A percentile compares a stretch with the other conserved stretches of the same genome.
Conservation (phyloP, 2,888 invertebrate genomes). For the Cyclophora albipunctata region DNA sequence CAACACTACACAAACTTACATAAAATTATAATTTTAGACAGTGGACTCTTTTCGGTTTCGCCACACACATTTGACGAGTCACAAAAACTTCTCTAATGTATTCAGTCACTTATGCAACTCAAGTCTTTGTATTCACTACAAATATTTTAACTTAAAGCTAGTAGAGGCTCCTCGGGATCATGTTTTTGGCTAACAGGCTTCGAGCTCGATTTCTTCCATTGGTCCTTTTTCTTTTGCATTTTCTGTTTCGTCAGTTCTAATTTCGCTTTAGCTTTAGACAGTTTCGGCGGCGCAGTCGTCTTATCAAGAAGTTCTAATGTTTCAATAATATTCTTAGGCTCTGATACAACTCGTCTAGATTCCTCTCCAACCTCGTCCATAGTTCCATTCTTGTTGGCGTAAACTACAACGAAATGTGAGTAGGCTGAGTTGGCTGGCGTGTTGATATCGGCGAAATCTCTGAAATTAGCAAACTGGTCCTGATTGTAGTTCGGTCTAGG, state of each 20-base stretch:
- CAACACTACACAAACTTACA: constrained; percentile 35
- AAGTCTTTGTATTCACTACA: constrained; percentile 60
- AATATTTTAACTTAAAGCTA: constrained; percentile 78
- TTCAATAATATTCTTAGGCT: constrained; percentile 90
- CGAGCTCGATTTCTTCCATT: constrained; percentile 60
- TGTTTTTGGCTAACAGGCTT: constrained; percentile 55
- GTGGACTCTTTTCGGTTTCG: constrained; percentile 44
- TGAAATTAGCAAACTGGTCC: constrained; percentile 91
- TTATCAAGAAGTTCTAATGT: constrained; percentile 83
- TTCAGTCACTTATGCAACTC: constrained; percentile 54
- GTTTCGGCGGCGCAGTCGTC: constrained; percentile 55
- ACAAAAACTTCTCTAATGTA: constrained; percentile 39
- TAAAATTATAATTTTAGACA: constrained; percentile 50
- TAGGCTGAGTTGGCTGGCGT: constrained; percentile 86
- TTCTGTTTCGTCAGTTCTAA: constrained; percentile 71
- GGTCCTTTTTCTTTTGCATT: constrained; percentile 55
- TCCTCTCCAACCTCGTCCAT: constrained; percentile 69
- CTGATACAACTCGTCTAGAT: constrained; percentile 55
- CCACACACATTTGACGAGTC: constrained; percentile 31
- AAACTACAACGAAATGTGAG: constrained; percentile 88
- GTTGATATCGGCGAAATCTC: constrained; percentile 93
- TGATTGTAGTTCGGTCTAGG: constrained; percentile 84
- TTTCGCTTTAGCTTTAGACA: constrained; percentile 80
- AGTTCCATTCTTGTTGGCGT: constrained; percentile 86
- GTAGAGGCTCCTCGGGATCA: constrained; percentile 78